Evolutionary conservation across 1,140 invertebrate species (phyloP), one percentile per base, ranked within the genome.

Genomic region (Pectinophora gossypiella): DNA sequence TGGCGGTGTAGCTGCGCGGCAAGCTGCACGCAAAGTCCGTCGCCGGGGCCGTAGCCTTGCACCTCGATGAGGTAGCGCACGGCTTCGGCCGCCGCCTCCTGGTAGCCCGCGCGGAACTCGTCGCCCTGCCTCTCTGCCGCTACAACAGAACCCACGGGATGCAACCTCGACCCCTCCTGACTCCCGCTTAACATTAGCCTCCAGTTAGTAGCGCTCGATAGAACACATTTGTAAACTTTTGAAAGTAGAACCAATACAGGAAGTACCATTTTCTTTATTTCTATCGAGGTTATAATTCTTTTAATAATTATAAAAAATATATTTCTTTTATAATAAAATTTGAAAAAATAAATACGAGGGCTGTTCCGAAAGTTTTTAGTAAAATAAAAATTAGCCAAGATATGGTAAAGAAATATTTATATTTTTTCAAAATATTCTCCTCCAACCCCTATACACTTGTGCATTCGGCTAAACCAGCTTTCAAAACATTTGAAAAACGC

Each of bases 61-160:
- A 93, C 91, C 64, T 98, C 96, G 1, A 96, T 94, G 13, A 98
- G 91, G 78, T 96, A 98, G 61, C 96, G 91, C 85, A 98, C 93
- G 0, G 94, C 92, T 76, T 99, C 97, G 35, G 93, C 94, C 58
- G 97, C 90, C 61, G 96, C 98, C 76, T 98, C 96, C 76, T 96
- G 94, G 85, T 94, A 98, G 1, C 97, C 96, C 4, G 92, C 87
- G 42, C 91, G 91, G 67, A 94, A 96, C 36, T 93, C 91, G 9
- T 89, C 82, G 4, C 87, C 72, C 22, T 67, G 64, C 6, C 85
- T 68, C 48, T 90, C 89, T 36, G 65, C 69, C n/a, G 71, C 83
- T 84, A 72, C 44, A 83, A 82, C 67, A 73, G 19, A 78, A 73
- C 64, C 66, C 64, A 72, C 61, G 59, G 20, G 66, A 76, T 77